Percentiles rank a stretch among this genome's conserved stretches.
Evolutionary conservation across 1,140 invertebrate genomes (phyloP).

Genomic region (Pseudomyrmex concolor): DNA sequence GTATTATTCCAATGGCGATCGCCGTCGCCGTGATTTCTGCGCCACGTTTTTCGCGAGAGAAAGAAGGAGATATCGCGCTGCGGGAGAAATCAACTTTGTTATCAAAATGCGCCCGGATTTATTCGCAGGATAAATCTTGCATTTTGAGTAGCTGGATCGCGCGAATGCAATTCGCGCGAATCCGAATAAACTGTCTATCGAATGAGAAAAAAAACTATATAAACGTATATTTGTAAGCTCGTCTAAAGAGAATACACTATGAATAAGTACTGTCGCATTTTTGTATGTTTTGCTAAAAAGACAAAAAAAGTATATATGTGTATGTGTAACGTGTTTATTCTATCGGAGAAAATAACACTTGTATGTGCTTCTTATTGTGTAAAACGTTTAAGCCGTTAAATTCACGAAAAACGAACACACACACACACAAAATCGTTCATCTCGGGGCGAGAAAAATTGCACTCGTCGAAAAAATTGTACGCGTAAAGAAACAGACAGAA

Average conservation of each 20-base stretch:
- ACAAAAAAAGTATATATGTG: constrained; percentile 19
- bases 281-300: constrained; percentile 63
- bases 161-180: constrained; percentile 28
- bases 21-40: constrained; percentile 6
- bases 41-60: background rate
- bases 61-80: background rate
- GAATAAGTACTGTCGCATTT: constrained; percentile 51
- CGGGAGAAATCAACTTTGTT: constrained; percentile 37
- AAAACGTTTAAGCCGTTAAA: constrained; percentile 19
- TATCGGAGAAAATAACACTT: constrained; percentile 18
- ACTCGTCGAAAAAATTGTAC: background rate
- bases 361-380: constrained; percentile 53
- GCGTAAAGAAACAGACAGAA: constrained; percentile 11
- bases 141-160: constrained; percentile 37
- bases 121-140: constrained; percentile 26
- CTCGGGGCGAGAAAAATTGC: too few species aligned
- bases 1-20: constrained; percentile 19
- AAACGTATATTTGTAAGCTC: constrained; percentile 27
- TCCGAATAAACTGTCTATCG: background rate
- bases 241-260: constrained; percentile 29
- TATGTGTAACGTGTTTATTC: background rate
- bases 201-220: background rate
- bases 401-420: background rate
- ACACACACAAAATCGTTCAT: too few species aligned
- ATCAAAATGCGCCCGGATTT: constrained; percentile 28